Conservation (phyloP, 2,888 invertebrate genomes). For the Creontiades dilutus region DNA sequence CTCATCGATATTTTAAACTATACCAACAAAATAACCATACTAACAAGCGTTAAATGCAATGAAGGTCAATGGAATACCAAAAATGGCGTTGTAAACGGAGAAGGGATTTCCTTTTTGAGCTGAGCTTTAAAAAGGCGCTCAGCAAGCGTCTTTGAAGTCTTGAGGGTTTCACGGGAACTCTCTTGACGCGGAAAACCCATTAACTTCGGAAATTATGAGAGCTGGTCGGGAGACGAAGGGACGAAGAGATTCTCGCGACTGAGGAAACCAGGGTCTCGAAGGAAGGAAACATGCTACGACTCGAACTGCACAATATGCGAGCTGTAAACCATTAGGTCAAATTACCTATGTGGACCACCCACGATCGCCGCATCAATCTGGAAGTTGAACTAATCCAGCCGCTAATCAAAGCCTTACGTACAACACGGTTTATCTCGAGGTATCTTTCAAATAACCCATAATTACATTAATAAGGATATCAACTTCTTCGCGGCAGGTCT, state of each 20-base stretch:
- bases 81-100: slow-evolving; percentile 34
- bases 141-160: slow-evolving; percentile 35
- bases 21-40: no score
- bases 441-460: neutral
- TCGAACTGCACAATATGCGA: slow-evolving; percentile 29
- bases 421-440: neutral
- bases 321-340: slow-evolving; percentile 19
- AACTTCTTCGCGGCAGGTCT: slow-evolving; percentile 28
- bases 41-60: no score
- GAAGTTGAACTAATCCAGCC: neutral
- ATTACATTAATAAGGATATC: slow-evolving; percentile 24
- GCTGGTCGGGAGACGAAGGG: neutral
- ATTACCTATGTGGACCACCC: slow-evolving; percentile 37
- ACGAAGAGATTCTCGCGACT: neutral
- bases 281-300: neutral
- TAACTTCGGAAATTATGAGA: slow-evolving; percentile 33
- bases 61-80: neutral
- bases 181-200: slow-evolving; percentile 45
- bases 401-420: neutral
- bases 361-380: neutral
- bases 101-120: slow-evolving; percentile 21
- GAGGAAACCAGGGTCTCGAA: slow-evolving; percentile 28
- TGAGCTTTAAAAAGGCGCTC: slow-evolving; percentile 6
- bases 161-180: slow-evolving; percentile 20
- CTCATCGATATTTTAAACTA: no score